phyloP scores from a whole-genome alignment of 2,113 vertebrate species.

The Capra hircus region DNA sequence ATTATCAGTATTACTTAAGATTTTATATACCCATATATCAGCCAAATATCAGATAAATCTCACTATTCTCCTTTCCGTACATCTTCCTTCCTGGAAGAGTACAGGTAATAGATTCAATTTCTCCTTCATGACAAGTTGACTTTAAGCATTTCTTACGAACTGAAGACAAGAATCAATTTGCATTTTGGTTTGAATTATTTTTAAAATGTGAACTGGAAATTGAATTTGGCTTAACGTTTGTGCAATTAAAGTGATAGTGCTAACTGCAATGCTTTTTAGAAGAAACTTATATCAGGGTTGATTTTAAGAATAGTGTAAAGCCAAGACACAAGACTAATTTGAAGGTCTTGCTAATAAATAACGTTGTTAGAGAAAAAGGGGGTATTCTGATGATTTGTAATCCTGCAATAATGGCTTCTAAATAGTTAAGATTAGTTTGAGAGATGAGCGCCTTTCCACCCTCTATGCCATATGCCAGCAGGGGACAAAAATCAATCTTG shows the following conservation, averaged over 20 bases:
- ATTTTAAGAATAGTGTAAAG: conserved; percentile 42
- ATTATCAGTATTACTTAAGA: conserved; percentile 89
- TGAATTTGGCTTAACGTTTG: conserved; percentile 53
- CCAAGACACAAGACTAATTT: conserved; percentile 68
- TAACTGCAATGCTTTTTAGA: conserved; percentile 25
- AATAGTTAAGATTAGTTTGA: conserved; percentile 85
- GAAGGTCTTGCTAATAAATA: conserved; percentile 72
- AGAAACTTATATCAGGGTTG: conserved; percentile 29
- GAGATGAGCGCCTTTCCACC: conserved; percentile 79
- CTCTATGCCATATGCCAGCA: conserved; percentile 79
- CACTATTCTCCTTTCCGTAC: conserved; percentile 66
- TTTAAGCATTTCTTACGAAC: conserved; percentile 82
- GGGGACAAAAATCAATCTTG: conserved; percentile 85
- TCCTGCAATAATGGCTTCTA: conserved; percentile 81
- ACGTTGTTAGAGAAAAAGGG: conserved; percentile 46
- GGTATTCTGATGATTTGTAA: conserved; percentile 81
- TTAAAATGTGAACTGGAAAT: conserved; percentile 69
- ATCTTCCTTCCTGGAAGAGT: conserved; percentile 72
- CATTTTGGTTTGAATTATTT: conserved; percentile 77
- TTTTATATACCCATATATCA: conserved; percentile 86
- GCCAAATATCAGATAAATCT: conserved; percentile 85
- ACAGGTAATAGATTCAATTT: conserved; percentile 84
- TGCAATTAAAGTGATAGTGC: conserved; percentile 47
- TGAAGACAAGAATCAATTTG: conserved; percentile 74
- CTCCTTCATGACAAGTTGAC: conserved; percentile 82